These are phyloP conservation scores for Enteromius anoplus DNA, from an alignment of 2,797 vertebrate species.

Conservation along the genomic window DNA sequence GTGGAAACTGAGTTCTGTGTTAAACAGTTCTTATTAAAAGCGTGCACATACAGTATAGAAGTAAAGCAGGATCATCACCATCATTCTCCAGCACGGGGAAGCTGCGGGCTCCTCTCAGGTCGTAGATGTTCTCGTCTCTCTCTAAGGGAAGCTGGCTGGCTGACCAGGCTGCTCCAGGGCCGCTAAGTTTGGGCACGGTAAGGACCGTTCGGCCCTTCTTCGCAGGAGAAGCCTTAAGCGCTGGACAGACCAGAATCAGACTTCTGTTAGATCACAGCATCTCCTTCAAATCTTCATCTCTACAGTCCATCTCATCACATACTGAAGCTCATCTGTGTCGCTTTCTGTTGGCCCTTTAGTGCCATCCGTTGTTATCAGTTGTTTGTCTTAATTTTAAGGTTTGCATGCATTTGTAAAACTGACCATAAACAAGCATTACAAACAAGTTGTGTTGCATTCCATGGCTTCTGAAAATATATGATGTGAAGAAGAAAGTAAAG, in stretches of 20 bases:
- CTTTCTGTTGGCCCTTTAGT: too few relatives aligned
- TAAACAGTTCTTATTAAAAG: background rate
- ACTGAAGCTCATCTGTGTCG: too few relatives aligned
- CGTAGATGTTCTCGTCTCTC: slow-evolving; percentile 83
- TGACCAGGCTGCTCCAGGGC: slow-evolving; percentile 79
- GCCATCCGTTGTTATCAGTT: too few relatives aligned
- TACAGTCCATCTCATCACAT: too few relatives aligned
- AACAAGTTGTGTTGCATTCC: too few relatives aligned
- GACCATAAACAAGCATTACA: too few relatives aligned
- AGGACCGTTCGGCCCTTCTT: slow-evolving; percentile 89
- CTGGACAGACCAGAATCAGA: slow-evolving; percentile 65
- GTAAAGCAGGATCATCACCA: slow-evolving; percentile 70
- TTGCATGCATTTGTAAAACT: too few relatives aligned
- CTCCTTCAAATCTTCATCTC: background rate
- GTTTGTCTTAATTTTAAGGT: too few relatives aligned
- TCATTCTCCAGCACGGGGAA: slow-evolving; percentile 87
- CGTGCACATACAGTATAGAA: background rate
- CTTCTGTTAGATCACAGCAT: background rate
- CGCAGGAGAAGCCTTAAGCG: slow-evolving; percentile 91
- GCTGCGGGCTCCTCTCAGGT: slow-evolving; percentile 83
- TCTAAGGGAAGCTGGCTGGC: slow-evolving; percentile 85
- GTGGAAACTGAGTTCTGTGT: background rate
- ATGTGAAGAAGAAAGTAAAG: too few relatives aligned
- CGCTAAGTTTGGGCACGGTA: slow-evolving; percentile 78
- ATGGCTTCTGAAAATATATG: too few relatives aligned